Evolutionary conservation across 1,140 invertebrate genomes (phyloP).

Genomic region (Nautilus pompilius): DNA sequence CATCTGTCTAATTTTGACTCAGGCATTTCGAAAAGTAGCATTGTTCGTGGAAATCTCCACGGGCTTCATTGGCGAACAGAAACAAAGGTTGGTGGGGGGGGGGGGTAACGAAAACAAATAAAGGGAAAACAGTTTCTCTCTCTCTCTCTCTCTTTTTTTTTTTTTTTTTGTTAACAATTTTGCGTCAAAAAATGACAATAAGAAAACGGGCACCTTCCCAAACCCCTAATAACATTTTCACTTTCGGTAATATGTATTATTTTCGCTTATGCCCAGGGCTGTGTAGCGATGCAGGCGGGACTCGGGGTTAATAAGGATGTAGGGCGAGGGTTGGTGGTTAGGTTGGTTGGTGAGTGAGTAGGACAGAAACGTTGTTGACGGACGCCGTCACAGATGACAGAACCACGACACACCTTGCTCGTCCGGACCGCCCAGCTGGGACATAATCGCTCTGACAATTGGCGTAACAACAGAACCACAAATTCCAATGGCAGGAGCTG

Average conservation of each 20-base stretch:
- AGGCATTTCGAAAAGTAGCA: too few species aligned
- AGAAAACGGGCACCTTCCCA: background rate
- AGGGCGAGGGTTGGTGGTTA: background rate
- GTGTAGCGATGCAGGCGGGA: background rate
- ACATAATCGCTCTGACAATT: conserved; percentile 2
- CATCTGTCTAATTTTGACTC: too few species aligned
- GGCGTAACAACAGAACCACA: background rate
- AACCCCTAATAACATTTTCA: background rate
- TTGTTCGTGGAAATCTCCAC: too few species aligned
- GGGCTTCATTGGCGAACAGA: too few species aligned
- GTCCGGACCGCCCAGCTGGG: background rate
- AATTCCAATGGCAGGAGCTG: too few species aligned
- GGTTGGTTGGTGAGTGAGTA: background rate
- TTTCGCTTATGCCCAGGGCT: background rate
- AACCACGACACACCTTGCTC: background rate
- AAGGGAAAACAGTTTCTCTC: too few species aligned
- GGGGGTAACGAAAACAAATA: too few species aligned
- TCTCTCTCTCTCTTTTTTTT: too few species aligned
- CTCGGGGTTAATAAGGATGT: background rate
- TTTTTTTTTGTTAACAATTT: too few species aligned
- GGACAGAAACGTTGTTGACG: too few species aligned
- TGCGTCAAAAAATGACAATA: background rate
- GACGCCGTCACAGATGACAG: background rate
- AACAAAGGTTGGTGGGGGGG: too few species aligned
- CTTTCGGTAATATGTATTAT: background rate